Percentiles rank a stretch among this genome's conserved stretches.
phyloP scores from a whole-genome alignment of 1,140 invertebrate species.

The Zaprionus inermis region DNA sequence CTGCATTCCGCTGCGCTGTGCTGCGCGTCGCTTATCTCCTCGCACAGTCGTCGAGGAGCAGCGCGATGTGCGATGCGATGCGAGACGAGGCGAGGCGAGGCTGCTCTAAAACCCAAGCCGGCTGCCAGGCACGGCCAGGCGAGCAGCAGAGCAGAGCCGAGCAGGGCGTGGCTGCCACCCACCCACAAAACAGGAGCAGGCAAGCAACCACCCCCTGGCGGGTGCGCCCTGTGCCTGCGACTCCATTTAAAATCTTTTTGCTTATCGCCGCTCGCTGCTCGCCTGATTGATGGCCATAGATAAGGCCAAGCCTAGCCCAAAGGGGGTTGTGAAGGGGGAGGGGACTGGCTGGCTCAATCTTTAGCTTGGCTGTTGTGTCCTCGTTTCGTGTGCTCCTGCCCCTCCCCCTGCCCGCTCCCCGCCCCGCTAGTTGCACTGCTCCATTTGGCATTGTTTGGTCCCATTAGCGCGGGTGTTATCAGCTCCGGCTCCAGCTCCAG shows the following conservation, averaged over 20 bases:
- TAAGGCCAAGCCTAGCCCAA: slow-evolving; percentile 74
- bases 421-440: slow-evolving; percentile 62
- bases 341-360: slow-evolving; percentile 15
- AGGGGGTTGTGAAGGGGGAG: background rate
- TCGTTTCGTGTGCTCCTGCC: slow-evolving; percentile 30
- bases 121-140: background rate
- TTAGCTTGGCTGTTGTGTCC: slow-evolving; percentile 39
- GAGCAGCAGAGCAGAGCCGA: background rate
- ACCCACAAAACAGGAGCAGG: background rate
- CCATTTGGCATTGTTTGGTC: slow-evolving; percentile 83
- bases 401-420: background rate
- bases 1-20: slow-evolving; percentile 57
- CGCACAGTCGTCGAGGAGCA: slow-evolving; percentile 53
- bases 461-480: slow-evolving; percentile 84
- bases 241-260: slow-evolving; percentile 84
- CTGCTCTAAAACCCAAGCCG: slow-evolving; percentile 25
- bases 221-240: slow-evolving; percentile 25
- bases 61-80: too few relatives aligned
- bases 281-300: slow-evolving; percentile 84
- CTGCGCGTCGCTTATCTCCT: slow-evolving; percentile 60
- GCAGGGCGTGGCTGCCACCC: background rate
- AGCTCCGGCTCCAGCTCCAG: slow-evolving; percentile 64
- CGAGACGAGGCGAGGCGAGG: background rate
- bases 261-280: slow-evolving; percentile 81
- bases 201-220: background rate